phyloP scores from a whole-genome alignment of 2,797 vertebrate genomes.

The Thripadectes ignobilis region DNA sequence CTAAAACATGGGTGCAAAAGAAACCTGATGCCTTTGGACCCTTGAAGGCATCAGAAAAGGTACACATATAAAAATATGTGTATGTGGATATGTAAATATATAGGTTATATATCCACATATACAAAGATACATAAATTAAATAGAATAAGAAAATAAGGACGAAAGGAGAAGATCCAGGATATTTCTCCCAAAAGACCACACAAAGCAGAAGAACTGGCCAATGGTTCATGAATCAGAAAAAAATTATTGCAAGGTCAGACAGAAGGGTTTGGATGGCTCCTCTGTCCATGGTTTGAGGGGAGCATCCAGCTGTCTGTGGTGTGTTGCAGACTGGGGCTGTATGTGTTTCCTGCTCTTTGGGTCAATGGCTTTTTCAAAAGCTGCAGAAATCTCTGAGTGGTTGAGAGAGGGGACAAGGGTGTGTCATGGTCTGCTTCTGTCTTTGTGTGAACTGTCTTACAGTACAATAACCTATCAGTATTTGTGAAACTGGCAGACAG shows the following conservation, averaged over 20 bases:
- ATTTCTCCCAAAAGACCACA: neutral
- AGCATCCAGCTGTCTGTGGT: neutral
- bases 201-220: neutral
- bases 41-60: neutral
- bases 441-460: neutral
- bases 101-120: neutral
- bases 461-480: too few species aligned
- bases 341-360: neutral
- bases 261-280: fast-evolving
- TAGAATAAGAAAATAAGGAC: neutral
- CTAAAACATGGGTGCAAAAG: neutral
- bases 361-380: fast-evolving
- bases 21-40: neutral
- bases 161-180: fast-evolving
- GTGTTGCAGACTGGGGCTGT: fast-evolving
- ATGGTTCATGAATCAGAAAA: neutral
- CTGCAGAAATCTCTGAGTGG: neutral
- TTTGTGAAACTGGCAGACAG: neutral
- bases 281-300: neutral
- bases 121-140: neutral
- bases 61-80: neutral
- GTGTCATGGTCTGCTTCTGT: neutral
- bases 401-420: fast-evolving
- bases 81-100: neutral
- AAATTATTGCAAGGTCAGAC: neutral